phyloP scores from a whole-genome alignment of 53 echinoderm and acorn worm species.

The Actinopyga echinites region DNA sequence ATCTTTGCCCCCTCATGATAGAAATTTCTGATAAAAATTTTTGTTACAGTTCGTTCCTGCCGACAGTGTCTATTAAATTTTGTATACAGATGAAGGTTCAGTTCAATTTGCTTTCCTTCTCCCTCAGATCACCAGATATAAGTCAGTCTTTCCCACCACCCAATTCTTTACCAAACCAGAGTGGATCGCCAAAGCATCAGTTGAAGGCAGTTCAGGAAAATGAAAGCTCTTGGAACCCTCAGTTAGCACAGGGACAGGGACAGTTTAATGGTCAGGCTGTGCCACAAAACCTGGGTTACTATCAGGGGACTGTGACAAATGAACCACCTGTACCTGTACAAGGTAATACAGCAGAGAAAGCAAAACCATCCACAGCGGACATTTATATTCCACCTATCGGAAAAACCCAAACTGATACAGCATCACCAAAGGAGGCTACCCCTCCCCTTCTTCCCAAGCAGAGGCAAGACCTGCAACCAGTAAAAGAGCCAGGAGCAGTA shows the following conservation, averaged over 20 bases:
- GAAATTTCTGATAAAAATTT: too few relatives aligned
- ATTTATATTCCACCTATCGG: constrained; percentile 71
- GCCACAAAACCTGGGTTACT: background rate
- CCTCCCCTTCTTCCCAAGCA: background rate
- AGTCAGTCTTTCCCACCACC: constrained; percentile 21
- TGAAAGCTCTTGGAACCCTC: background rate
- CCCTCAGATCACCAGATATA: background rate
- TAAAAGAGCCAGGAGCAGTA: background rate
- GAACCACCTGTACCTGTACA: background rate
- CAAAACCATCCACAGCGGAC: constrained; percentile 42
- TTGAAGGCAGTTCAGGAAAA: constrained; percentile 17
- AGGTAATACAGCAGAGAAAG: too few relatives aligned
- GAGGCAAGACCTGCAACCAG: background rate
- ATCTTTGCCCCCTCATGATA: too few relatives aligned
- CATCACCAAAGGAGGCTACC: too few relatives aligned
- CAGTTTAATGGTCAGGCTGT: background rate
- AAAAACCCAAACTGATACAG: background rate
- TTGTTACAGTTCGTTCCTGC: too few relatives aligned
- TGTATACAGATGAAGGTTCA: too few relatives aligned
- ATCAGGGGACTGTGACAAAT: background rate
- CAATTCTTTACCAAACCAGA: background rate
- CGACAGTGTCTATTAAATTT: too few relatives aligned
- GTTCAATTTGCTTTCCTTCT: too few relatives aligned
- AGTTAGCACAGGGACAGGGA: background rate
- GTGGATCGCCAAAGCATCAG: background rate